phyloP scores from a whole-genome alignment of 1,140 invertebrate genomes.

The Pseudomyrmex cubaensis region DNA sequence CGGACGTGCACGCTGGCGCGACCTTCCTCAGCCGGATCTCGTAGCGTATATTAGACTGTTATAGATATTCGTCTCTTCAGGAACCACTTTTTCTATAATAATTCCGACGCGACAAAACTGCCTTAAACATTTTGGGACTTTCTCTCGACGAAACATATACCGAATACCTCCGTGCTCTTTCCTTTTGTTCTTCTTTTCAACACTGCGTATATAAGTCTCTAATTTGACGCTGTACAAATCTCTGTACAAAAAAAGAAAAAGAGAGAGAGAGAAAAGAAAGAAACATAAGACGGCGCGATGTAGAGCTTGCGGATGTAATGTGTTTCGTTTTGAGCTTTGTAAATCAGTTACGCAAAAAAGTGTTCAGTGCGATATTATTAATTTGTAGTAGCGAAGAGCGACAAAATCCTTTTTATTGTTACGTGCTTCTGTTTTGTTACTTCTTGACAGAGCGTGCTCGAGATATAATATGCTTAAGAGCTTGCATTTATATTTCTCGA shows the following conservation, averaged over 20 bases:
- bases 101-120: constrained; percentile 44
- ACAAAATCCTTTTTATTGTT: constrained; percentile 1
- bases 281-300: neutral
- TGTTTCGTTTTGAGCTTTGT: constrained; percentile 21
- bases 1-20: neutral
- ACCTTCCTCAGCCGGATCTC: constrained; percentile 8
- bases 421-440: constrained; percentile 18
- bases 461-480: neutral
- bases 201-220: neutral
- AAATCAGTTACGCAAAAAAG: constrained; percentile 1
- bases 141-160: neutral
- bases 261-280: neutral
- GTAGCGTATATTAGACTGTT: neutral
- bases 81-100: constrained; percentile 5
- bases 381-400: constrained; percentile 26
- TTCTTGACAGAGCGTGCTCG: constrained; percentile 6
- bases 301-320: constrained; percentile 14
- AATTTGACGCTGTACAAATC: neutral
- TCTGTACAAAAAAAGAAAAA: neutral
- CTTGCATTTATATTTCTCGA: neutral
- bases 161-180: too few relatives aligned
- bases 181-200: neutral
- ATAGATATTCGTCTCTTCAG: neutral
- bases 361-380: neutral
- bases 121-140: constrained; percentile 50